Evolutionary conservation across 2,113 vertebrate species (phyloP).

Genomic region (Prionailurus bengalensis): DNA sequence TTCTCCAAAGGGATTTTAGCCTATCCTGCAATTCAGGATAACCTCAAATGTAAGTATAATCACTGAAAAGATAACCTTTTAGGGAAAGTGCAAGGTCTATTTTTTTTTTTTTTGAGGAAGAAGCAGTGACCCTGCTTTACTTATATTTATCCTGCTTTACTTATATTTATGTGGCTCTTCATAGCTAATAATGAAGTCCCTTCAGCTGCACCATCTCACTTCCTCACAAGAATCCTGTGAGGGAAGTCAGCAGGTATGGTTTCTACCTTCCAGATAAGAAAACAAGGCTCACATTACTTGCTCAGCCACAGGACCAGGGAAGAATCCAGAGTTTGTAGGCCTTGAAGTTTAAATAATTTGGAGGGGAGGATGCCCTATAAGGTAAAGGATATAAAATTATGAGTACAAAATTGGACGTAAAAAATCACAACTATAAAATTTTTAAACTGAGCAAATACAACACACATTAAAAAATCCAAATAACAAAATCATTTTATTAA

Average conservation of each 20-base stretch:
- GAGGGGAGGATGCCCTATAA: background rate
- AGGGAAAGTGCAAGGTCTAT: background rate
- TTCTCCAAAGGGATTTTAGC: slow-evolving; percentile 2
- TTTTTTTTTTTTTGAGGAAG: slow-evolving; percentile 54
- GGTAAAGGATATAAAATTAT: slow-evolving; percentile 38
- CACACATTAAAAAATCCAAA: slow-evolving; percentile 6
- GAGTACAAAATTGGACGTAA: slow-evolving; percentile 1
- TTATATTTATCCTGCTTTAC: background rate
- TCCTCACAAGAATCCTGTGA: background rate
- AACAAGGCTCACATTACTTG: slow-evolving; percentile 6
- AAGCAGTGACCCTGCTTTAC: background rate
- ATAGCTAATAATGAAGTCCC: background rate
- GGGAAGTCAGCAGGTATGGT: background rate
- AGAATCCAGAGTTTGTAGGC: slow-evolving; percentile 16
- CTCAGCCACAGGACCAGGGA: background rate
- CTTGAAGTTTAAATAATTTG: background rate
- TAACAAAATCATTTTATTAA: slow-evolving; percentile 50
- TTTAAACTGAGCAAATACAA: slow-evolving; percentile 15
- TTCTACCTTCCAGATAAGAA: background rate
- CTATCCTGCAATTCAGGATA: background rate
- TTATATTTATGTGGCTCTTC: background rate
- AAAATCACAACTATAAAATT: slow-evolving; percentile 11
- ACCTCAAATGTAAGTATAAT: background rate
- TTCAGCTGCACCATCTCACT: background rate
- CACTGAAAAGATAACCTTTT: background rate